These are phyloP conservation scores for Opisthograptis luteolata DNA, from an alignment of 2,888 invertebrate species.

Conservation along the genomic window DNA sequence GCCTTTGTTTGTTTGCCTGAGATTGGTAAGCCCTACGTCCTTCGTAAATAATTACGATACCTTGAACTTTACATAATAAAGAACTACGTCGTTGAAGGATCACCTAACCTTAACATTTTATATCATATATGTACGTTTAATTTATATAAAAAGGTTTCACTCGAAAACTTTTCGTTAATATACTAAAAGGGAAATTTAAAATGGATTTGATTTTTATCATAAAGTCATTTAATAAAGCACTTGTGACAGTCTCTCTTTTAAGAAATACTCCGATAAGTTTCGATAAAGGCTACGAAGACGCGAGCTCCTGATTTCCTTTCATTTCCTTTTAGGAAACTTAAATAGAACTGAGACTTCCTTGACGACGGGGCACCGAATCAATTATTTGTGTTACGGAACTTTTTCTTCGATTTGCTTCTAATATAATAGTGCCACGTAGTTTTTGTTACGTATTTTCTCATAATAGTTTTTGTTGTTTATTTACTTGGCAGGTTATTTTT, in stretches of 20 bases:
- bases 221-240: constrained; percentile 65
- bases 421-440: constrained; percentile 57
- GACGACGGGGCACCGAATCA: constrained; percentile 79
- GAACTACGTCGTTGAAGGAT: no score
- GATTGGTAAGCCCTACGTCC: no score
- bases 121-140: no score
- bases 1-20: no score
- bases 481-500: constrained; percentile 34
- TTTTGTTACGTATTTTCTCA: constrained; percentile 58
- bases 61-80: no score
- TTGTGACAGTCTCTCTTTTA: constrained; percentile 58
- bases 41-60: no score
- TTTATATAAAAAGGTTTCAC: no score
- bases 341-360: constrained; percentile 82
- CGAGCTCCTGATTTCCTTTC: constrained; percentile 80
- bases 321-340: constrained; percentile 84
- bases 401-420: constrained; percentile 66
- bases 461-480: constrained; percentile 47
- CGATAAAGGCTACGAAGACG: constrained; percentile 76
- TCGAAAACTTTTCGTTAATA: no score
- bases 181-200: constrained; percentile 12
- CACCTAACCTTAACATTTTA: no score
- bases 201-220: constrained; percentile 56
- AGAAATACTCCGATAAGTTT: constrained; percentile 77
- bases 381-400: constrained; percentile 80